Conservation (phyloP, 2,888 invertebrate species). For the Theristus sp. region DNA sequence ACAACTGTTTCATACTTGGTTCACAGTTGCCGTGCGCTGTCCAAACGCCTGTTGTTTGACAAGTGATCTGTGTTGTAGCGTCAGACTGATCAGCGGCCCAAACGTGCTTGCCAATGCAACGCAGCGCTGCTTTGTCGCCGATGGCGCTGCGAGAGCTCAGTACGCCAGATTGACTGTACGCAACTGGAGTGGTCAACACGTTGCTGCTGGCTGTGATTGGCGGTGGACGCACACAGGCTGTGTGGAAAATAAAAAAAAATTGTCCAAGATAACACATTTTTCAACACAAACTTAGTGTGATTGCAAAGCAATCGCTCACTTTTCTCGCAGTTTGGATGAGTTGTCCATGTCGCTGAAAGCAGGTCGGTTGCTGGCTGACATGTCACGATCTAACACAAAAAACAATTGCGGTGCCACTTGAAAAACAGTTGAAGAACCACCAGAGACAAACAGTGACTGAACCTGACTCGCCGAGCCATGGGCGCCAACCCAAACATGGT, state of each 20-base stretch:
- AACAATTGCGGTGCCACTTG: too few species aligned
- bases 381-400: too few species aligned
- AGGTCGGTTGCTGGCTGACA: not conserved
- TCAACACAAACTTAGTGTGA: not conserved
- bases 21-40: not conserved
- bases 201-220: not conserved
- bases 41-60: not conserved
- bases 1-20: not conserved
- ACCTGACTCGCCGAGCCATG: not conserved
- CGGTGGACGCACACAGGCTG: not conserved
- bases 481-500: not conserved
- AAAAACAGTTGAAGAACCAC: too few species aligned
- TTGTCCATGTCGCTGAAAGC: not conserved
- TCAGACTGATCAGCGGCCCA: not conserved
- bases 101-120: not conserved
- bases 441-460: too few species aligned
- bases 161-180: not conserved
- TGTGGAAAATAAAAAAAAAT: not conserved
- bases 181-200: not conserved
- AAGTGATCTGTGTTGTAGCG: not conserved
- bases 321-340: not conserved
- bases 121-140: not conserved
- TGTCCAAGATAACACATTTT: not conserved
- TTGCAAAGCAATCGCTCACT: not conserved
- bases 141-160: not conserved